These are phyloP conservation scores for Odontothrips loti DNA, from an alignment of 2,888 invertebrate species.

Conservation along the genomic window DNA sequence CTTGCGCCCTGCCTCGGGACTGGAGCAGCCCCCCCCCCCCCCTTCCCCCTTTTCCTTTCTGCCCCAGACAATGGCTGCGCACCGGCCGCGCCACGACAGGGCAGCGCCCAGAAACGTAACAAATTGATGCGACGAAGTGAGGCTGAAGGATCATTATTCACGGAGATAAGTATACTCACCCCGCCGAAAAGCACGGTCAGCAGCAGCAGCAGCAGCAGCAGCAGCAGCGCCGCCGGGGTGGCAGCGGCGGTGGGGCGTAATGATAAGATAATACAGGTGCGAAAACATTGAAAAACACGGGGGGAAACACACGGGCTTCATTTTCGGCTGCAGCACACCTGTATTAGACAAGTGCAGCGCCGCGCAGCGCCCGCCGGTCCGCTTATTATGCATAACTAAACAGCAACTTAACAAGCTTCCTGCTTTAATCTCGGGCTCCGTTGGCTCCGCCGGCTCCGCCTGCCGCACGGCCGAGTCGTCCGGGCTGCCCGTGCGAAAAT, in stretches of 20 bases:
- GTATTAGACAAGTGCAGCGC: constrained; percentile 11
- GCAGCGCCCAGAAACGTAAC: constrained; percentile 14
- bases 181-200: neutral
- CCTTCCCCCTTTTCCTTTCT: neutral
- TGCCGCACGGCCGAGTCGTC: no score
- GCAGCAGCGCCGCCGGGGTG: neutral
- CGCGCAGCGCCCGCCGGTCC: neutral
- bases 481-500: no score
- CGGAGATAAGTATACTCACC: constrained; percentile 15
- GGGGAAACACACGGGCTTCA: neutral
- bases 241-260: neutral
- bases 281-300: neutral
- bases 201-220: no score
- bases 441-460: no score
- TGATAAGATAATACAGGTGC: constrained; percentile 22
- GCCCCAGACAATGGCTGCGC: constrained; percentile 3
- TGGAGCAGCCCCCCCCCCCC: neutral
- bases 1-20: neutral
- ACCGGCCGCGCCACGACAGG: constrained; percentile 4
- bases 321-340: neutral
- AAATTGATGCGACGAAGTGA: constrained; percentile 26
- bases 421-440: no score
- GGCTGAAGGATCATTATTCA: constrained; percentile 25
- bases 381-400: neutral
- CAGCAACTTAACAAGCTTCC: no score